These are phyloP conservation scores for Dendrolimus punctatus DNA, from an alignment of 1,140 invertebrate genomes.

Conservation along the genomic window DNA sequence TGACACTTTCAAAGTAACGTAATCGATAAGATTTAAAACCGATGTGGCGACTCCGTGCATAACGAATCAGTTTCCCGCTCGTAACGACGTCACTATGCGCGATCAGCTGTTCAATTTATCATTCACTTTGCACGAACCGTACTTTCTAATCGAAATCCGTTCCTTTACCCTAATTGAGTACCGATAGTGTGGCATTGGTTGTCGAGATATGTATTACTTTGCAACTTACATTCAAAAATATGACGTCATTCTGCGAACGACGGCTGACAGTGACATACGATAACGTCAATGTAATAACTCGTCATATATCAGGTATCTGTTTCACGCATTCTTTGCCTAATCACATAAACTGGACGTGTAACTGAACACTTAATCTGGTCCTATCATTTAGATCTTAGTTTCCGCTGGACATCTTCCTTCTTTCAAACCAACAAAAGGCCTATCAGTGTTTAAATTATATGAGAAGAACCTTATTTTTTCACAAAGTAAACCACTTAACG, in stretches of 20 bases:
- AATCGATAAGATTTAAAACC: slow-evolving; percentile 8
- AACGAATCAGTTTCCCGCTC: not conserved
- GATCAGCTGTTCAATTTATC: slow-evolving; percentile 8
- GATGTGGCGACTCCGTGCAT: slow-evolving; percentile 11
- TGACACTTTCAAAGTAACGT: slow-evolving; percentile 30
- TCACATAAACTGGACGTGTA: slow-evolving; percentile 65
- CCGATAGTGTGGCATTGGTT: slow-evolving; percentile 17
- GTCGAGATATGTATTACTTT: slow-evolving; percentile 24
- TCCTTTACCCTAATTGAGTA: slow-evolving; percentile 18
- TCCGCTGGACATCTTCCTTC: not conserved
- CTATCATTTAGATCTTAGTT: slow-evolving; percentile 32
- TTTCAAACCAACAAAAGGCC: slow-evolving; percentile 23
- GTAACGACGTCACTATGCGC: slow-evolving; percentile 2
- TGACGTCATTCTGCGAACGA: slow-evolving; percentile 1
- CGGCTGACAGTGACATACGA: not conserved
- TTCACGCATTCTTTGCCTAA: slow-evolving; percentile 67
- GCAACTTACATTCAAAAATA: slow-evolving; percentile 11
- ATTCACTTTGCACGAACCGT: slow-evolving; percentile 6
- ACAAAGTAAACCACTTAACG: slow-evolving; percentile 53
- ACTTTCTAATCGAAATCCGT: slow-evolving; percentile 12
- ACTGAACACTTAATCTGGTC: slow-evolving; percentile 68
- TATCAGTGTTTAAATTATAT: slow-evolving; percentile 30
- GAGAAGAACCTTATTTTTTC: slow-evolving; percentile 27
- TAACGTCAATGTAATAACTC: slow-evolving; percentile 5
- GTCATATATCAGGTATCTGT: slow-evolving; percentile 20